Evolutionary conservation across 2,113 vertebrate genomes (phyloP).

Genomic region (Rhagologus leucostigma): DNA sequence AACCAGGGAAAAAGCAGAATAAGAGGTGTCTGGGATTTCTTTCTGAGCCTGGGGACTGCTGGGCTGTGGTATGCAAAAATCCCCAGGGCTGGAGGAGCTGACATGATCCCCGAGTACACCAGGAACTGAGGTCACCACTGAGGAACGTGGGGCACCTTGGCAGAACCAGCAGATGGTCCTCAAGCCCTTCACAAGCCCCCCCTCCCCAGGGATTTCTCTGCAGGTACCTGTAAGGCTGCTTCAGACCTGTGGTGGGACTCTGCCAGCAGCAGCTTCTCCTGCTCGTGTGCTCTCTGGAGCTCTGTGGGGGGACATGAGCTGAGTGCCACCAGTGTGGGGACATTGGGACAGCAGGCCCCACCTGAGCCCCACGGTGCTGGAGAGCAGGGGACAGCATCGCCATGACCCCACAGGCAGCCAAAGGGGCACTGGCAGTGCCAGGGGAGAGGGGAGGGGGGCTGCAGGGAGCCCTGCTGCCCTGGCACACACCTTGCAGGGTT

Average conservation of each 20-base stretch:
- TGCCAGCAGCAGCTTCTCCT: slow-evolving; percentile 73
- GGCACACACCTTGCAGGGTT: slow-evolving; percentile 70
- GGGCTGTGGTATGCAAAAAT: background rate
- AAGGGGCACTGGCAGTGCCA: background rate
- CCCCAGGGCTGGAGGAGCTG: background rate
- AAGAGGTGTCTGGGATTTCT: background rate
- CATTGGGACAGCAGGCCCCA: background rate
- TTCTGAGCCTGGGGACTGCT: background rate
- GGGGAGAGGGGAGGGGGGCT: background rate
- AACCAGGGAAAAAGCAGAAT: background rate
- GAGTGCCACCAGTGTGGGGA: background rate
- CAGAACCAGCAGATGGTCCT: background rate
- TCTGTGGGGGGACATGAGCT: slow-evolving; percentile 59
- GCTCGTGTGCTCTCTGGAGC: slow-evolving; percentile 58
- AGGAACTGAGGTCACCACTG: background rate
- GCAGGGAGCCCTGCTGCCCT: background rate
- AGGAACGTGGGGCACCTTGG: background rate
- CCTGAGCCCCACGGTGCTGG: background rate
- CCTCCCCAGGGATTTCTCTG: background rate
- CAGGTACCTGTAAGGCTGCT: slow-evolving; percentile 65
- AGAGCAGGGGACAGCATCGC: background rate
- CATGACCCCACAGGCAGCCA: background rate
- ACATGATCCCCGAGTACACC: rapidly evolving
- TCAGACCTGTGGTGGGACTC: slow-evolving; percentile 70
- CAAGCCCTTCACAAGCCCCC: background rate